Evolutionary conservation across 92 coral and sea anemone genomes (phyloP), one percentile per base, ranked within the genome.

Genomic region (Micromussa lordhowensis): DNA sequence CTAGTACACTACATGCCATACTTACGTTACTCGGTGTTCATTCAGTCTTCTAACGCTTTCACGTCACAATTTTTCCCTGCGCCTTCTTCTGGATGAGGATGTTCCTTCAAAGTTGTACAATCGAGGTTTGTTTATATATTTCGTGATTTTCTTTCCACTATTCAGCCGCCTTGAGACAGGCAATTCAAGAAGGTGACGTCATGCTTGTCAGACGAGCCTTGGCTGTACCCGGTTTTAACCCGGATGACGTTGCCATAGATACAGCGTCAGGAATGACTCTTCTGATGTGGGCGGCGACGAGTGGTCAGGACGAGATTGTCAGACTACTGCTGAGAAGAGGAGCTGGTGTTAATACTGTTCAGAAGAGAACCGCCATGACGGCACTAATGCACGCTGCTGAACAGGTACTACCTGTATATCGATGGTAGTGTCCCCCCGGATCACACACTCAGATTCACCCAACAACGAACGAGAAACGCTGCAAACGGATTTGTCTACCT

Each of bases 191-290:
- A 83, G 96, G 99, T 32, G 95, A 97, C 83, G 76, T 81, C 32
- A 64, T 88, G 79, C 92, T 92, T 49, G 94, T 95, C 26, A 82
- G 96, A 73, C 93, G 96, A 36, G 94, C 98, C 13, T 91, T 97
- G 2, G 93, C 98, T 18, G 89, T 86, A 11, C 95, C 97, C 5
- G 99, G 94, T 14, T 87, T 89, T 58, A 93, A 95, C 72, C 91
- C 93, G 53, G 96, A 97, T 64, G 68, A 61, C 68, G 68, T 61
- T 61, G 83, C 88, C 36, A 80, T 86, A 19, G 99, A 97, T 80
- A 93, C 94, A 28, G 93, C 94, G 9, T 92, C 98, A 35, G 99
- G 99, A 21, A 97, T 97, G 99, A 95, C 96, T 14, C 91, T 97
- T 28, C 88, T 97, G 14, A 94, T 93, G 95, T 84, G 94, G 91